Percentiles rank a stretch among this genome's conserved stretches.
These are phyloP conservation scores for Cariama cristata DNA, from an alignment of 2,113 vertebrate genomes.

Conservation along the genomic window DNA sequence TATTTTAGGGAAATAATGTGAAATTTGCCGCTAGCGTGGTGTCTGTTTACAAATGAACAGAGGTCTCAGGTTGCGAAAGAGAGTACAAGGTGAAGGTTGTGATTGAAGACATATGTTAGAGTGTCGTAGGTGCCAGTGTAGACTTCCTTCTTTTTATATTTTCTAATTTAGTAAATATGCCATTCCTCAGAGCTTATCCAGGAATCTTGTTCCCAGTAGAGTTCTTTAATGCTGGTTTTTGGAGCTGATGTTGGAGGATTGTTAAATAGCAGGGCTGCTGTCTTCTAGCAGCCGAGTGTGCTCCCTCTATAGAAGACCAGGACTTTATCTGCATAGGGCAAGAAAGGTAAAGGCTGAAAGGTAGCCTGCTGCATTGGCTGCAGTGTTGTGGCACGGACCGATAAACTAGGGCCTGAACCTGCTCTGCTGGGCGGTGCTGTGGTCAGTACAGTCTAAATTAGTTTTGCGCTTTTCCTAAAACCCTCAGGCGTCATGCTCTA, in stretches of 20 bases:
- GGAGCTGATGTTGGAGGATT: not conserved
- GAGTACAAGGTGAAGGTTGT: not conserved
- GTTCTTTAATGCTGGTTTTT: not conserved
- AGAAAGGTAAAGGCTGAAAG: not conserved
- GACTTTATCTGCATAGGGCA: not conserved
- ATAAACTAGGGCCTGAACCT: not conserved
- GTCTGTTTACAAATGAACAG: not conserved
- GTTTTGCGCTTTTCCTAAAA: not conserved
- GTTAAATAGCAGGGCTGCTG: not conserved
- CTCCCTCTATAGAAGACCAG: not conserved
- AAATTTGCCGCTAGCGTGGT: not conserved
- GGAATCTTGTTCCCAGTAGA: not conserved
- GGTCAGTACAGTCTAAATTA: not conserved
- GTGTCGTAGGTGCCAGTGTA: not conserved
- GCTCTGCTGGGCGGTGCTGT: not conserved
- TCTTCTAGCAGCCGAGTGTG: not conserved
- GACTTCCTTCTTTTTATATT: not conserved
- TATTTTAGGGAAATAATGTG: not conserved
- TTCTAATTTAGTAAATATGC: not conserved
- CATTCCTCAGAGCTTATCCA: not conserved
- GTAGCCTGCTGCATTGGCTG: not conserved
- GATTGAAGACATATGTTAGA: not conserved
- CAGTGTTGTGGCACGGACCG: not conserved
- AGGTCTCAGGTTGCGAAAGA: not conserved
- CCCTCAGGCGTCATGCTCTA: fast-evolving